phyloP scores from a whole-genome alignment of 2,113 vertebrate genomes.

The Rhynchopsitta pachyrhyncha region DNA sequence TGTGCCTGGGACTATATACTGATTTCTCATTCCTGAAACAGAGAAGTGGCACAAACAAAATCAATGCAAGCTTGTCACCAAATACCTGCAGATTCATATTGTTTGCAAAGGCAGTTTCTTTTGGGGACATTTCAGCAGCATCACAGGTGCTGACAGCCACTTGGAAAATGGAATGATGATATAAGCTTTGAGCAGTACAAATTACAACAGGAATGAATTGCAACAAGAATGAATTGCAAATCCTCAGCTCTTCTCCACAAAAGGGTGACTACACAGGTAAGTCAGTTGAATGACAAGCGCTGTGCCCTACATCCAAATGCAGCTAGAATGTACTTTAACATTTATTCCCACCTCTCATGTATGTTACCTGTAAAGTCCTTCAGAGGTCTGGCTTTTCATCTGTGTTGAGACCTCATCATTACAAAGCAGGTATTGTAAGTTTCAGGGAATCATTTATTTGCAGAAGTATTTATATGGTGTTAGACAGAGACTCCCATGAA shows the following conservation, averaged over 20 bases:
- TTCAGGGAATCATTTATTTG: neutral
- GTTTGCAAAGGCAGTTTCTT: slow-evolving; percentile 9
- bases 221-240: slow-evolving; percentile 45
- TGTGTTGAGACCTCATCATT: neutral
- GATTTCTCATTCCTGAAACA: neutral
- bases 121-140: neutral
- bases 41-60: neutral
- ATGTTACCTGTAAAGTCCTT: neutral
- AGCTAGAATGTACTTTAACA: neutral
- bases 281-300: neutral
- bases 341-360: neutral
- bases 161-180: neutral
- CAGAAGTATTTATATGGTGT: neutral
- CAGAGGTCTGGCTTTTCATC: neutral
- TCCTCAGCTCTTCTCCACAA: neutral
- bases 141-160: neutral
- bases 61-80: slow-evolving; percentile 5
- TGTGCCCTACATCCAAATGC: neutral
- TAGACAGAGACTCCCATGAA: neutral
- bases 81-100: neutral
- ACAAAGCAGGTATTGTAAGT: neutral
- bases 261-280: neutral
- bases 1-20: neutral
- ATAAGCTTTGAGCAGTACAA: neutral
- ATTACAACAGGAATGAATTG: slow-evolving; percentile 8